Conservation (phyloP, 2,113 vertebrate species). For the Actenoides hombroni region DNA sequence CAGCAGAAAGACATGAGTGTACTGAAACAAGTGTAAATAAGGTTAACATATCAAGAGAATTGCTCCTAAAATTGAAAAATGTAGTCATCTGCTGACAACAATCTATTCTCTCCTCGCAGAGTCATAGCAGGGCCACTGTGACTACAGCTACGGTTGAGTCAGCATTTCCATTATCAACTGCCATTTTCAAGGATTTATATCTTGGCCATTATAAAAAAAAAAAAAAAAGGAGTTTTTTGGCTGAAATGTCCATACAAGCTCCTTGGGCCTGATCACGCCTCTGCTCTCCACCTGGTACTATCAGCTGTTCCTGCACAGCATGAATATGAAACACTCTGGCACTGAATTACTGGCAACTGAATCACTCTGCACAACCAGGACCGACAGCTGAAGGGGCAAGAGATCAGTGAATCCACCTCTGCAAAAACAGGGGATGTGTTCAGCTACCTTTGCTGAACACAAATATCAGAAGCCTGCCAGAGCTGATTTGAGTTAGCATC, state of each 20-base stretch:
- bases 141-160: not conserved
- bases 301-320: not conserved
- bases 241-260: not conserved
- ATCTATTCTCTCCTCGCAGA: not conserved
- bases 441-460: not conserved
- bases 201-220: not conserved
- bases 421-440: not conserved
- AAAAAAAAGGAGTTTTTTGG: not conserved
- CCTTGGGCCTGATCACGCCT: not conserved
- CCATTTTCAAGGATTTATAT: not conserved
- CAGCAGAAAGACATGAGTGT: not conserved
- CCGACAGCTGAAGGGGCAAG: not conserved
- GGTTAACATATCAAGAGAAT: not conserved
- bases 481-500: not conserved
- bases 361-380: not conserved
- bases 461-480: not conserved
- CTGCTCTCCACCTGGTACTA: not conserved
- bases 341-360: rapidly evolving
- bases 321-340: not conserved
- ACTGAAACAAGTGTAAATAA: conserved; percentile 39
- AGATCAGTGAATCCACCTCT: not conserved
- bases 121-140: not conserved
- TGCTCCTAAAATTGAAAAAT: conserved; percentile 31
- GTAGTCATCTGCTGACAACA: not conserved
- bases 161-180: not conserved